Base-by-base conservation (phyloP, 2,888 invertebrate genomes). In the Cryptops parisi region DNA sequence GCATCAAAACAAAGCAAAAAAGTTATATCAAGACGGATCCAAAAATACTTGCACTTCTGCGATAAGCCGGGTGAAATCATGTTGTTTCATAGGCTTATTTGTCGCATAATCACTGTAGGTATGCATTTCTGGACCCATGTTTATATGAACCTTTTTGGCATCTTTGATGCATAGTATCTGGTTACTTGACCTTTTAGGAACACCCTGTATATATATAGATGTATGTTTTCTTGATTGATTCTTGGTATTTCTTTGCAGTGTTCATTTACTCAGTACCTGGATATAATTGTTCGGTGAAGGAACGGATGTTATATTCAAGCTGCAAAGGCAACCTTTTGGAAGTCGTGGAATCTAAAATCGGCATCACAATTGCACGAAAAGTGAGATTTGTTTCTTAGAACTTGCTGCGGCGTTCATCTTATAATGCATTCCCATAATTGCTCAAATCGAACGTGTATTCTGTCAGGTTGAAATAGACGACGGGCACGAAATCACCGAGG, bases 181-280 rank as follows among this genome's bases (percentile, higher is more conserved):
- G n/a, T n/a, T n/a, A n/a, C n/a, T n/a, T n/a, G n/a, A n/a, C n/a
- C n/a, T n/a, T n/a, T n/a, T n/a, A n/a, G n/a, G n/a, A n/a, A n/a
- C n/a, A n/a, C n/a, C n/a, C n/a, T n/a, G n/a, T n/a, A n/a, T n/a
- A n/a, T n/a, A n/a, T n/a, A n/a, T n/a, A n/a, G n/a, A n/a, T n/a
- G n/a, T n/a, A n/a, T n/a, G n/a, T n/a, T n/a, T n/a, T n/a, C n/a
- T n/a, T n/a, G n/a, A n/a, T n/a, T n/a, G n/a, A n/a, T 51, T 53
- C 57, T 54, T 47, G 41, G 44, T 55, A 33, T 40, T 53, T 55
- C 41, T 39, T 57, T 60, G 39, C 73, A 89, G 89, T 98, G 57
- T 98, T 98, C 71, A 87, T 98, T 64, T 98, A 98, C 72, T 93
- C 96, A 6, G 93, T 98, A 87, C 97, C 98, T 2, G 94, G 96